Conservation (phyloP, 1,140 invertebrate genomes). For the honey bee (Apis mellifera) region DNA sequence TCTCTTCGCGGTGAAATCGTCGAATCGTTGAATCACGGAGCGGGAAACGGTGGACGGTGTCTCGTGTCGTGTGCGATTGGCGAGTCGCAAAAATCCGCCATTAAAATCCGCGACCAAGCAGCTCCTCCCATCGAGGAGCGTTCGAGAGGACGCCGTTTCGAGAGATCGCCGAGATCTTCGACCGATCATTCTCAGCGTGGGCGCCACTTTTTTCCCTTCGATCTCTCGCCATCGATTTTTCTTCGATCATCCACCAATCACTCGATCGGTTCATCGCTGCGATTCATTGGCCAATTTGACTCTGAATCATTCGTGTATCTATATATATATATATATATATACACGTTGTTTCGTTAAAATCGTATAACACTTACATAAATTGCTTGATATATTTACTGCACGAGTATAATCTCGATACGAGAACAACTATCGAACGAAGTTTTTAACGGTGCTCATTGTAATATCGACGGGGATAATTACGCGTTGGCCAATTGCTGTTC, state of each 20-base stretch:
- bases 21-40: constrained; percentile 55
- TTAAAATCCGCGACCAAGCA: constrained; percentile 73
- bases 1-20: constrained; percentile 58
- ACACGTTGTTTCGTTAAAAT: not conserved
- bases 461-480: constrained; percentile 1
- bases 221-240: constrained; percentile 45
- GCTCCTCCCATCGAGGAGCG: constrained; percentile 75
- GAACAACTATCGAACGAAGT: not conserved
- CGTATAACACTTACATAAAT: not conserved
- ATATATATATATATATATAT: too few species aligned
- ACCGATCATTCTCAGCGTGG: constrained; percentile 41
- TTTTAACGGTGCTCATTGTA: not conserved
- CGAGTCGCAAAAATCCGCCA: constrained; percentile 78
- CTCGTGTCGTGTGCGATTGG: constrained; percentile 69
- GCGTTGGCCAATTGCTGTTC: not conserved
- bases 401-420: not conserved
- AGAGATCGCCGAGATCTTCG: constrained; percentile 53
- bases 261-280: not conserved
- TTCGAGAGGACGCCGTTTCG: constrained; percentile 49
- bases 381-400: too few species aligned
- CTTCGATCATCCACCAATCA: constrained; percentile 12
- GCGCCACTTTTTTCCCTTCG: constrained; percentile 36
- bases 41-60: constrained; percentile 53
- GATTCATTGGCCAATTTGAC: constrained; percentile 3
- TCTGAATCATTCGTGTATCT: constrained; percentile 2